Evolutionary conservation across 2,888 invertebrate genomes (phyloP).

Genomic region (Isotomurus palustris): DNA sequence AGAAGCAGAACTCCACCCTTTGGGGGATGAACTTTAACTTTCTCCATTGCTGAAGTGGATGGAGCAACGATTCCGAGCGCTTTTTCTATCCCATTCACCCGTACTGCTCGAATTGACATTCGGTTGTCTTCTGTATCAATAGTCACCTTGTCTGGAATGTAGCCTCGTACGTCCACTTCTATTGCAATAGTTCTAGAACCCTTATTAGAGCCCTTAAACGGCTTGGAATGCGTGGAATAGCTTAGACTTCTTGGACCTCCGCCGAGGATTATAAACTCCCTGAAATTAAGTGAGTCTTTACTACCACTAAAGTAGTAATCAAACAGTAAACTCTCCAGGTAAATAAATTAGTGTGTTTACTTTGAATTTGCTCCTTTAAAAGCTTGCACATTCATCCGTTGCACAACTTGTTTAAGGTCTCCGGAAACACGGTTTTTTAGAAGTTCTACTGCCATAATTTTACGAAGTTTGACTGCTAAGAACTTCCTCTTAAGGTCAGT

Average conservation of each 20-base stretch:
- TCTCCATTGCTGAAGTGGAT: slow-evolving; percentile 10
- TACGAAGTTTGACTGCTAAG: not conserved
- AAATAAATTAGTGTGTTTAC: not conserved
- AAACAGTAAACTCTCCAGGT: not conserved
- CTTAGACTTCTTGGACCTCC: not conserved
- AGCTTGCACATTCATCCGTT: slow-evolving; percentile 1
- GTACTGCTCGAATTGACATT: slow-evolving; percentile 17
- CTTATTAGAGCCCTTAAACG: not conserved
- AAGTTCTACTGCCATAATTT: slow-evolving; percentile 7
- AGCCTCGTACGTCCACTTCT: slow-evolving; percentile 22
- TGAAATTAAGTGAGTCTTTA: not conserved
- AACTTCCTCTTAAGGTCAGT: not conserved
- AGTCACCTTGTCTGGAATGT: slow-evolving; percentile 16
- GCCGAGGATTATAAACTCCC: slow-evolving; percentile 3
- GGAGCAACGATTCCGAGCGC: slow-evolving; percentile 16
- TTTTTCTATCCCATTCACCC: slow-evolving; percentile 19
- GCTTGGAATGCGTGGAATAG: not conserved
- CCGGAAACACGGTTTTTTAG: slow-evolving; percentile 1
- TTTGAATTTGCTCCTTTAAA: not conserved
- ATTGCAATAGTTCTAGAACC: not conserved
- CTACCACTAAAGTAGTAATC: too few relatives aligned
- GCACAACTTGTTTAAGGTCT: slow-evolving; percentile 1
- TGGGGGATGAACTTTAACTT: slow-evolving; percentile 20
- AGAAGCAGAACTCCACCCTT: slow-evolving; percentile 17
- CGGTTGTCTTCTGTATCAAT: slow-evolving; percentile 12